phyloP scores from a whole-genome alignment of 2,888 invertebrate species.

The Heliconius ethilla region DNA sequence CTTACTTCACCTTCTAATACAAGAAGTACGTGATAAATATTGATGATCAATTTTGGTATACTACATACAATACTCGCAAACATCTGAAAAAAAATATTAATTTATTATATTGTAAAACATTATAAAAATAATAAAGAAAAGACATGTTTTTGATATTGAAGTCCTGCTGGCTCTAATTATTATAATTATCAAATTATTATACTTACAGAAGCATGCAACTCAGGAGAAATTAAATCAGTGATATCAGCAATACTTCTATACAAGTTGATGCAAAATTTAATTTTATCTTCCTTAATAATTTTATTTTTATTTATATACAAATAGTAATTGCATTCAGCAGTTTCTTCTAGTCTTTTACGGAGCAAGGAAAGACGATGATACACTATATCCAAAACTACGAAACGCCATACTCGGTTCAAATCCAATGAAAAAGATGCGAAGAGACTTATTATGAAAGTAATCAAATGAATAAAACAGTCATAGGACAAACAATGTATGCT shows the following conservation, averaged over 20 bases:
- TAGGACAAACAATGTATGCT: slow-evolving; percentile 54
- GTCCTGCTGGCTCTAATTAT: too few species aligned
- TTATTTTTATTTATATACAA: slow-evolving; percentile 64
- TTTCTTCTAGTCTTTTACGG: slow-evolving; percentile 61
- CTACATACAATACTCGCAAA: slow-evolving; percentile 66
- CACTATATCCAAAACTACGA: slow-evolving; percentile 61
- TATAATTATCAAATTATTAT: too few species aligned
- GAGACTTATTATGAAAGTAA: slow-evolving; percentile 55
- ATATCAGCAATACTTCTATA: slow-evolving; percentile 66
- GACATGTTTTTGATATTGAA: too few species aligned
- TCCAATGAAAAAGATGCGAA: slow-evolving; percentile 65
- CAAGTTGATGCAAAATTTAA: slow-evolving; percentile 59
- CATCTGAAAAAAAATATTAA: slow-evolving; percentile 58
- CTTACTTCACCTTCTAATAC: slow-evolving; percentile 65
- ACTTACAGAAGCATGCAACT: slow-evolving; percentile 68
- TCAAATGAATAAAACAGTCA: slow-evolving; percentile 52
- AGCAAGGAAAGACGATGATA: slow-evolving; percentile 63
- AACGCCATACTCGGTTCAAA: slow-evolving; percentile 69
- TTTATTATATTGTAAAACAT: not conserved
- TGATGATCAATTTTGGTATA: slow-evolving; percentile 66
- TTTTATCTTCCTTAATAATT: slow-evolving; percentile 60
- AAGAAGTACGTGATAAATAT: slow-evolving; percentile 64
- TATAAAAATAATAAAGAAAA: not conserved
- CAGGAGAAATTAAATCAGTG: slow-evolving; percentile 63
- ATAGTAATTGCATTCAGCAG: slow-evolving; percentile 58